phyloP scores from a whole-genome alignment of 2,797 vertebrate species.

The Hydrolagus colliei region DNA sequence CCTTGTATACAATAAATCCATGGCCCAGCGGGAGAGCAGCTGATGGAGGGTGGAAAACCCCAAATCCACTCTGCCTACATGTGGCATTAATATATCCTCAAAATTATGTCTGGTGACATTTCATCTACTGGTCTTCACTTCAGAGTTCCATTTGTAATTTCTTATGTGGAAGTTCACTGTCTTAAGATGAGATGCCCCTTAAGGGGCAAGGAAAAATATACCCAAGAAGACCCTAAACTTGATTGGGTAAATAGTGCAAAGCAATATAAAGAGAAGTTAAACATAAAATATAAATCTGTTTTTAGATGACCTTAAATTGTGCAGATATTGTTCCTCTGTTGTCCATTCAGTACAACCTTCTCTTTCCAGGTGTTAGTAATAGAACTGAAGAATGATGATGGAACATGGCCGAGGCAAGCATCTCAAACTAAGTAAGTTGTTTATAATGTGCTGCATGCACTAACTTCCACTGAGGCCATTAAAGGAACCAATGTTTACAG shows the following conservation, averaged over 20 bases:
- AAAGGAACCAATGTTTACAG: not conserved
- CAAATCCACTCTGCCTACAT: no score
- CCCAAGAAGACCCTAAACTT: not conserved
- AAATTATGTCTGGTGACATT: not conserved
- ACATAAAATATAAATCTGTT: no score
- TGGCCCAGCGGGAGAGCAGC: no score
- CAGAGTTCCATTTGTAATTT: not conserved
- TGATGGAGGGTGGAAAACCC: no score
- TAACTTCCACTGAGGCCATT: not conserved
- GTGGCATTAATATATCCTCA: not conserved
- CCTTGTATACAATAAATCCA: no score
- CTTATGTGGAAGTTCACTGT: not conserved
- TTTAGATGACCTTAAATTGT: not conserved
- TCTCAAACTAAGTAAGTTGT: constrained; percentile 74
- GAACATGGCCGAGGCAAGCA: constrained; percentile 87
- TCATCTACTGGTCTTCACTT: not conserved
- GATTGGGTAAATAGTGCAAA: not conserved
- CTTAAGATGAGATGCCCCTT: not conserved
- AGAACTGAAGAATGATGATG: constrained; percentile 90
- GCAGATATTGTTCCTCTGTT: not conserved
- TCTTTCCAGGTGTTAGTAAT: constrained; percentile 79
- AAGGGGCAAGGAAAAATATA: not conserved
- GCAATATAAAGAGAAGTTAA: not conserved
- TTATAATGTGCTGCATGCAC: not conserved
- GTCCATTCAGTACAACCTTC: not conserved